Evolutionary conservation across 2,113 vertebrate species (phyloP), one percentile per base, ranked within the genome.

Genomic region (Larimichthys crocea): DNA sequence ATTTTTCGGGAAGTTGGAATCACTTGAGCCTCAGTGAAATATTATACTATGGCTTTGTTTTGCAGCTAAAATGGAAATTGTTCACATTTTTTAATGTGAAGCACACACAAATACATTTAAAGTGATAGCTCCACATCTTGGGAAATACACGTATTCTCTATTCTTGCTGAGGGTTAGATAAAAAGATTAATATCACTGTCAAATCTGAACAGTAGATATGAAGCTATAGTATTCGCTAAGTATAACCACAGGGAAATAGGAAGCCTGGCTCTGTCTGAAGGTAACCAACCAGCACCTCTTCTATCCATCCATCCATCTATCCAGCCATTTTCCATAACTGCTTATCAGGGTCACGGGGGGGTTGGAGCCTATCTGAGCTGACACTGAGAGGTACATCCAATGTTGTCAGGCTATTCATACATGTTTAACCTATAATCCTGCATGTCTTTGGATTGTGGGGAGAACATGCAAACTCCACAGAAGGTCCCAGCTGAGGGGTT

Each of bases 21-120:
- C 67, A 68, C 29, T 76, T 70, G 14, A 71, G 46, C 40, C 2
- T 0, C 40, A 35, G 5, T 57, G 29, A 59, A 76, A 71, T 72
- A 80, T 22, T 59, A 66, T 49, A 35, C 57, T 72, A 68, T 78
- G 35, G 40, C 3, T 71, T 79, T 73, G 40, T 86, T 83, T 87
- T 75, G 24, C 31, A 60, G 42, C 60, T 31, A 22, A 31, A 35
- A 16, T 70, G 29, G 17, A 69, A 17, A 63, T 22, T 52, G 10
- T 3, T 49, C 35, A 9, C 2, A 62, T 59, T 67, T 67, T 70
- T 17, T 16, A 35, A 65, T 77, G 3, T 31, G 24, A 40, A 9
- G 55, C 29, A 24, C 4, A 31, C n/a, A 29, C 19, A 24, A 3
- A 56, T 3, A 69, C 31, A 49, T 52, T 22, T 40, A 42, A 67